Percentiles rank a stretch among this genome's conserved stretches.
Evolutionary conservation across 1,140 invertebrate species (phyloP).

Genomic region (Eubasilissa regina): DNA sequence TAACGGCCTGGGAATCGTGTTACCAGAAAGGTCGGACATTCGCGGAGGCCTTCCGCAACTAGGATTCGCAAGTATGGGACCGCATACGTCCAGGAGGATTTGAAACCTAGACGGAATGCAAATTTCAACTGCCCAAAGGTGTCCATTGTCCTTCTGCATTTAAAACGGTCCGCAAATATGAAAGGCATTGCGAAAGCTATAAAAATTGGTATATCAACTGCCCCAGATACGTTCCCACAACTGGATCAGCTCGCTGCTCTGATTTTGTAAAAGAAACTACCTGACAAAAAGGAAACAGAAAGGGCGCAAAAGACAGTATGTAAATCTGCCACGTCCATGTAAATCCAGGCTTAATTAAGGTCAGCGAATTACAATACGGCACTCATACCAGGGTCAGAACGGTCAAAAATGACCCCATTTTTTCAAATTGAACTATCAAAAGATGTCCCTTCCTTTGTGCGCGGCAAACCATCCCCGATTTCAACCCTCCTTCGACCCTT

Average conservation of each 20-base stretch:
- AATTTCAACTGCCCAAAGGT: constrained; percentile 49
- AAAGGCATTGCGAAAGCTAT: constrained; percentile 24
- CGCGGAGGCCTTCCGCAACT: background rate
- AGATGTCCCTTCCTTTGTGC: constrained; percentile 44
- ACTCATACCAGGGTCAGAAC: constrained; percentile 37
- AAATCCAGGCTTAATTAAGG: constrained; percentile 48
- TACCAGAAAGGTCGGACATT: constrained; percentile 6
- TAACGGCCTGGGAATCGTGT: constrained; percentile 4
- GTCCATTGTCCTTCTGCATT: constrained; percentile 38
- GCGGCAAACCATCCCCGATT: constrained; percentile 2
- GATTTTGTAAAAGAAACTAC: constrained; percentile 34
- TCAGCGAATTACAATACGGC: constrained; percentile 35
- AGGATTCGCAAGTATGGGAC: constrained; percentile 31
- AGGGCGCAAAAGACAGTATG: constrained; percentile 30
- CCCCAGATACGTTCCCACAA: constrained; percentile 44
- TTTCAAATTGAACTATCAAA: constrained; percentile 44
- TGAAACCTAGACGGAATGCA: constrained; percentile 38
- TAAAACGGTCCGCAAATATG: constrained; percentile 24
- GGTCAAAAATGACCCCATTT: constrained; percentile 49
- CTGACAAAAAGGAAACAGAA: constrained; percentile 13
- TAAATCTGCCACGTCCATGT: constrained; percentile 16
- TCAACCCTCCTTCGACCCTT: constrained; percentile 47
- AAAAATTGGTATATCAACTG: too few species aligned
- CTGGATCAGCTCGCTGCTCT: constrained; percentile 25
- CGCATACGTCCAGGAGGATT: background rate